Conservation (phyloP, 2,113 vertebrate species). For the Plecotus auritus region DNA sequence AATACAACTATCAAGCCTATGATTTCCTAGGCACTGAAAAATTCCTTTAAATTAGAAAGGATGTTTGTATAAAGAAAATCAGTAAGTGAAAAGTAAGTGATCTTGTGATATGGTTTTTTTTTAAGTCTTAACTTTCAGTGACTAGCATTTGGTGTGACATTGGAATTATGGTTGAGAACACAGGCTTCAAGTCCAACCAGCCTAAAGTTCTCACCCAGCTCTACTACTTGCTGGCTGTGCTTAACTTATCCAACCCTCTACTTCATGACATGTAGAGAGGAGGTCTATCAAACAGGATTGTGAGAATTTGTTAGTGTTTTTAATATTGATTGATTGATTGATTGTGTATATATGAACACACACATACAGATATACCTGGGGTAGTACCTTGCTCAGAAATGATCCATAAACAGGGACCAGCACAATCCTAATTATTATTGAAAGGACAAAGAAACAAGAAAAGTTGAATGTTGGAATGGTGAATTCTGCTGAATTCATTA, state of each 20-base stretch:
- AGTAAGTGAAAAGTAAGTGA: neutral
- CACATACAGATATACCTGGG: neutral
- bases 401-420: neutral
- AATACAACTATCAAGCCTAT: neutral
- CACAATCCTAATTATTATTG: neutral
- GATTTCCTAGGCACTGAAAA: neutral
- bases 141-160: neutral
- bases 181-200: neutral
- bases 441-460: neutral
- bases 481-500: neutral
- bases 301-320: neutral
- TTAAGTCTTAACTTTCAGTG: neutral
- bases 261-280: neutral
- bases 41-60: neutral
- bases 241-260: neutral
- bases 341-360: neutral
- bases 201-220: neutral
- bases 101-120: neutral
- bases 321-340: neutral
- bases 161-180: neutral
- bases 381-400: neutral
- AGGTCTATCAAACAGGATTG: neutral
- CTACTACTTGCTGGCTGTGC: neutral
- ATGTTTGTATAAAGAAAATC: neutral
- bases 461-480: neutral